phyloP scores from a whole-genome alignment of 1,140 invertebrate genomes.

The Pogonognathellus flavescens region DNA sequence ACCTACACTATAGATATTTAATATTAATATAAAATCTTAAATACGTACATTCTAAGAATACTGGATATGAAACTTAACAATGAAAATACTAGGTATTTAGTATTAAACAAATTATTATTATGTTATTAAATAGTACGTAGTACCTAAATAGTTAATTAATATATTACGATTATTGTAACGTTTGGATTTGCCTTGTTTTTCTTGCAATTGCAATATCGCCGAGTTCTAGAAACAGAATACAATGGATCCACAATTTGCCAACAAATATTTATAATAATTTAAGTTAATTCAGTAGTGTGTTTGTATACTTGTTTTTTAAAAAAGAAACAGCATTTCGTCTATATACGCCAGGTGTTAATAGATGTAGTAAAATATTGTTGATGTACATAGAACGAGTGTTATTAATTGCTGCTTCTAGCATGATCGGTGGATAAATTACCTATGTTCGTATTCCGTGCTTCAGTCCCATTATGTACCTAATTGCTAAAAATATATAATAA shows the following conservation, averaged over 20 bases:
- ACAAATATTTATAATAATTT: neutral
- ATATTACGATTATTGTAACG: neutral
- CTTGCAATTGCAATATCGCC: neutral
- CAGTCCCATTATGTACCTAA: conserved; percentile 45
- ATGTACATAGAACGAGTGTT: neutral
- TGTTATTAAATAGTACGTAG: conserved; percentile 16
- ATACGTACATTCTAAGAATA: conserved; percentile 17
- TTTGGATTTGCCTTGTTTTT: neutral
- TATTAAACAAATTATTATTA: neutral
- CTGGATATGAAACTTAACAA: conserved; percentile 37
- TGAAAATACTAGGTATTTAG: conserved; percentile 27
- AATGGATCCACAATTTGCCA: neutral
- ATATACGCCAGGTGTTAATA: neutral
- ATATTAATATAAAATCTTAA: no score
- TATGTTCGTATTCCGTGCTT: conserved; percentile 46
- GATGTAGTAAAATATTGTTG: conserved; percentile 4
- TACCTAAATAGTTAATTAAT: conserved; percentile 7
- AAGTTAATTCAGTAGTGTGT: neutral
- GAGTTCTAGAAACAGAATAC: no score
- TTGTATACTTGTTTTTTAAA: neutral
- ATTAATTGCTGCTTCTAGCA: conserved; percentile 36
- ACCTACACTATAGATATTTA: conserved; percentile 5
- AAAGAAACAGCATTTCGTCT: neutral
- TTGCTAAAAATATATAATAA: conserved; percentile 12
- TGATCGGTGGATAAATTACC: conserved; percentile 48